Base-by-base conservation (phyloP, 1,140 invertebrate genomes). In the Sycophaga agraensis region DNA sequence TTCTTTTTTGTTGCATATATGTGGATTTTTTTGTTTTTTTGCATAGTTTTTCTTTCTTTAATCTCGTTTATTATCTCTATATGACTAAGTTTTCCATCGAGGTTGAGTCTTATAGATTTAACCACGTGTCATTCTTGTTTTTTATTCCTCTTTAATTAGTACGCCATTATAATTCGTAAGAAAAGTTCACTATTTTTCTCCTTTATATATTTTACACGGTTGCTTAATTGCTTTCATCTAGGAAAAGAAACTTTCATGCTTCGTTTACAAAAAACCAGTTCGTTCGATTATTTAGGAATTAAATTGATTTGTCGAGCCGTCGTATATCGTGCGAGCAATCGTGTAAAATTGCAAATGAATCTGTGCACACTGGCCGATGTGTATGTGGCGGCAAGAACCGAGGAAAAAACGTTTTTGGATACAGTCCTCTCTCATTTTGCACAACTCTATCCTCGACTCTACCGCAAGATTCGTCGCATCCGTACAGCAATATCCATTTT, bases 201-300 rank as follows among this genome's bases (percentile, higher is more conserved):
- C 14, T 46, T 37, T 55, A 42, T 48, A 26, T 63, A 50, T 50
- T 50, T 50, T 50, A 56, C n/a, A 55, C 35, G 49, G 16, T 50
- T 63, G 22, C 35, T 49, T 63, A 50, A 63, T 63, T 63, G 28
- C 46, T 51, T 63, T 51, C 37, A 28, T 45, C 61, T 57, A 57
- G 16, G 37, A 63, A 63, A 57, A 58, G 35, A 63, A 63, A 63
- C 54, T 63, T 63, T 63, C 61, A 21, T 63, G 54, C 54, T 63
- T 57, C 55, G 49, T 63, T 57, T 57, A 57, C 42, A 42, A 58
- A 61, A 61, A 63, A 57, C 39, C 54, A 56, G 54, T 57, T 57
- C 54, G 16, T 53, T 51, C 14, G 37, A 50, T 34, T 31, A 28
- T 59, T 53, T 61, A 63, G 53, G 60, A 51, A 63, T 63, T 34